Base-by-base conservation (phyloP, 2,888 invertebrate genomes). In the Cenopis cana region DNA sequence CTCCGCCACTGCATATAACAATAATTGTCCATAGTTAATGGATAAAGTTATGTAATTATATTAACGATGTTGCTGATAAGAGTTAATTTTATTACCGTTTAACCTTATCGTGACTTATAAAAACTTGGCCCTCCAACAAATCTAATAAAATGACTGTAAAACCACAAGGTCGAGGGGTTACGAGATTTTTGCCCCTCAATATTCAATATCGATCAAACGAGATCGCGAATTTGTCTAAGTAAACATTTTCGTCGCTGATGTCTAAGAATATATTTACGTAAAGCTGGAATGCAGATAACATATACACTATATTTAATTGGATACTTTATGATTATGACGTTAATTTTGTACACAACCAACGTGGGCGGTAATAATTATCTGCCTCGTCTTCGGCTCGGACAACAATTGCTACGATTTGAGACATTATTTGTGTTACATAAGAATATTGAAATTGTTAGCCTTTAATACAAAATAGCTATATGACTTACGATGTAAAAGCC, bases 181-280 rank as follows among this genome's bases (percentile, higher is more conserved):
- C 52, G 54, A 54, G 64, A 52, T 5, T 20, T n/a, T 64, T 54
- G 20, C 36, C 14, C 52, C 8, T 54, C 2, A 8, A 38, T 24
- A 64, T 64, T 54, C 2, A 8, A 38, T 24, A 64, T 64, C 20
- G 64, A 64, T 64, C 36, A 52, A 64, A 38, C 24, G 9, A n/a
- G 29, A 1, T 36, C 11, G 46, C 14, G 17, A 50, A 50, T 33
- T 29, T 36, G 20, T 59, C 59, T 46, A n/a, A 36, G 33, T 62
- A 18, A 62, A 52, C 52, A 52, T 62, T 20, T 50, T 62, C 50
- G n/a, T 64, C 57, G 50, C 24, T 24, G 17, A 64, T 52, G 18
- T 57, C 38, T 33, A 52, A 56, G 18, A 56, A 57, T 41, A 52
- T 54, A 46, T 17, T 36, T 33, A 46, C 46, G 46, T 46, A n/a